Base-by-base conservation (phyloP, 30 jellyfish, hydroid and myxozoan species). In the Chrysaora quinquecirrha region DNA sequence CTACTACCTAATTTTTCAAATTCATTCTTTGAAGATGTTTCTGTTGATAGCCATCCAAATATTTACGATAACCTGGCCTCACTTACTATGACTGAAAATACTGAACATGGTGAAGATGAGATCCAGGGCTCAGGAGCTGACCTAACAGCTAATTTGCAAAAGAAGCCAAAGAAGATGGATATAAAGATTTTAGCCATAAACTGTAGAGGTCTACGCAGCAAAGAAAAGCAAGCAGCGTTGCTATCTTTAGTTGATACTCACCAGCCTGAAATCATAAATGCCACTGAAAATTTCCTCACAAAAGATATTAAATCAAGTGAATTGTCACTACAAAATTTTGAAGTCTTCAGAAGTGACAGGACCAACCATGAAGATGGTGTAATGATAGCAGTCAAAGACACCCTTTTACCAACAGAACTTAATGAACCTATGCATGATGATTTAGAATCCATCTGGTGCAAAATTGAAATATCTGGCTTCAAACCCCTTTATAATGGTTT, bases 351-450 rank as follows among this genome's bases (percentile, higher is more conserved):
- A 65, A 27, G 54, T 3, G 61, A 65, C 78, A 65, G 78, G 54
- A 65, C 78, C 78, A 65, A 65, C 23, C 78, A 65, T 16, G 78
- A 52, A 65, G 78, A 12, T 65, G 78, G 78, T 27, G 78, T 3
- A 65, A 0, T 65, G 78, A 30, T 65, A 27, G 54, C 78, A 4
- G 78, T 65, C 49, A 65, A 65, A 65, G 54, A 30, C 78, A 65
- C 78, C 78, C 78, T 65, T 1, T 30, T 30, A 52, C 60, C 78
- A 1, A 3, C 78, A 30, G 78, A 65, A 65, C 7, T 65, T 49
- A 65, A 65, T 27, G 78, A 65, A 65, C 49, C 30, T 1, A 0
- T 65, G 78, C 78, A 65, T 27, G 78, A 65, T 65, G 60, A 65
- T 65, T 23, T 65, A 65, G 78, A 65, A 65, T 23, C 49, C 24